phyloP scores from a whole-genome alignment of 1,140 invertebrate species.

The Leptinotarsa undecemlineata region DNA sequence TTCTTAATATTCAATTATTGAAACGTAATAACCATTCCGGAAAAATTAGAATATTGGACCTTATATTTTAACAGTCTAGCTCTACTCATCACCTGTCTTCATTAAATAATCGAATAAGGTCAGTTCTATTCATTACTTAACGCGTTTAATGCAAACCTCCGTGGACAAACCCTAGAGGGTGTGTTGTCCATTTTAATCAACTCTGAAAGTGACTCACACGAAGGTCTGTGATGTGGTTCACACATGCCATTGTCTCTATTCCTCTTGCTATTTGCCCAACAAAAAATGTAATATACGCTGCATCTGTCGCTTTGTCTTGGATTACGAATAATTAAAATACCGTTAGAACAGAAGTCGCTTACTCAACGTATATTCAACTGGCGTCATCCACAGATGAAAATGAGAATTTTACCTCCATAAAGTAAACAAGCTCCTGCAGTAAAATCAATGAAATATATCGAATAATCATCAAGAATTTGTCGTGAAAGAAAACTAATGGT shows the following conservation, averaged over 20 bases:
- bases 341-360: neutral
- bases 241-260: constrained; percentile 3
- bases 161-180: neutral
- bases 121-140: neutral
- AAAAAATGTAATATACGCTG: neutral
- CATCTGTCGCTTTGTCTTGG: neutral
- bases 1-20: no score
- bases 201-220: neutral
- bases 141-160: neutral
- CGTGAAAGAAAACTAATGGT: no score
- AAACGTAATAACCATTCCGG: no score
- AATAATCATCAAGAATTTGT: no score
- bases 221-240: neutral
- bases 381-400: no score
- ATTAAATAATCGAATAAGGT: no score
- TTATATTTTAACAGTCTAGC: no score
- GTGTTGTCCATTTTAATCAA: constrained; percentile 4
- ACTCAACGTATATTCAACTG: neutral
- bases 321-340: constrained; percentile 1
- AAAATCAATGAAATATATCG: no score
- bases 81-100: no score
- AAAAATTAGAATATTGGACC: no score
- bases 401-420: no score
- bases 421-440: no score
- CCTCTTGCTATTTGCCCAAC: neutral